Percentiles rank a stretch among this genome's conserved stretches.
Conservation (phyloP, 2,797 vertebrate genomes). For the Rhabdomys pumilio region DNA sequence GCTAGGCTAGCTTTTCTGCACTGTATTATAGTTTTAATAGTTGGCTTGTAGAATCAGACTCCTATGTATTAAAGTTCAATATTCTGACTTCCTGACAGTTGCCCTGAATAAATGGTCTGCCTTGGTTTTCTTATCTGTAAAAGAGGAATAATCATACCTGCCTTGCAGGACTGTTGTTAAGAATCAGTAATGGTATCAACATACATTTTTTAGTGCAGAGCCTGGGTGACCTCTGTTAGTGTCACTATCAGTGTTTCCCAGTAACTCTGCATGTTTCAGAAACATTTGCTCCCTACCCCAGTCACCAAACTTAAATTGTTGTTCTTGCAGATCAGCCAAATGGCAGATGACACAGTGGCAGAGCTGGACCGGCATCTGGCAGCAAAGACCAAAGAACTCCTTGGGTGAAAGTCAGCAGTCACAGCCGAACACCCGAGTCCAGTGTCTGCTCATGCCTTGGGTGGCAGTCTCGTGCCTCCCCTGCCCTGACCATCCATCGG, state of each 20-base stretch:
- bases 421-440: not conserved
- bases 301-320: not conserved
- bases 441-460: not conserved
- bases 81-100: constrained; percentile 7
- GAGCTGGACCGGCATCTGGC: constrained; percentile 96
- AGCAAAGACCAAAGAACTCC: constrained; percentile 96
- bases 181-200: not conserved
- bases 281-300: not conserved
- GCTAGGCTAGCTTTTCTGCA: constrained; percentile 1
- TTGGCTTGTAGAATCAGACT: constrained; percentile 19
- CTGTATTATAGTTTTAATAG: constrained; percentile 32
- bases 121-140: constrained; percentile 56
- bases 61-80: not conserved
- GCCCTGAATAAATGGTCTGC: constrained; percentile 13
- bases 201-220: not conserved
- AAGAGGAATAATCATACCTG: not conserved
- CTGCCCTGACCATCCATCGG: not conserved
- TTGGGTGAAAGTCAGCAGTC: constrained; percentile 89
- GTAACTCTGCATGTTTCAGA: not conserved
- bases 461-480: not conserved
- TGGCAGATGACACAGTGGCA: constrained; percentile 90
- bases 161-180: not conserved
- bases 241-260: not conserved
- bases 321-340: constrained; percentile 95
- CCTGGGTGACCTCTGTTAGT: not conserved